Conservation (phyloP, 2,888 invertebrate genomes). For the Crioceris asparagi region DNA sequence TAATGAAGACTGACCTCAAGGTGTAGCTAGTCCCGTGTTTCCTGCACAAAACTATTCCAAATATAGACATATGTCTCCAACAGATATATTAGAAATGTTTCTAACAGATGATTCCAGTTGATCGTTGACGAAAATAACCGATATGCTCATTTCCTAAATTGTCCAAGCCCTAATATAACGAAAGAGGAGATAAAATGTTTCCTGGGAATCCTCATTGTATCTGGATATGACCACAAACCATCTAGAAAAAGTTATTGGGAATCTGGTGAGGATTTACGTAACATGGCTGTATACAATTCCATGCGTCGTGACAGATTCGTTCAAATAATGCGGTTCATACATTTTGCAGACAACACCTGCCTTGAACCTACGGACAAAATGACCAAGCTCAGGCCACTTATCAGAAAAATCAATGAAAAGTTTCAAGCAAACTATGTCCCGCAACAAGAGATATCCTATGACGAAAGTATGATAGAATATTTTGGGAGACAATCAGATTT, state of each 20-base stretch:
- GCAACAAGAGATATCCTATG: too few relatives aligned
- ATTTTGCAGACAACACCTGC: too few relatives aligned
- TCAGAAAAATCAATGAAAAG: too few relatives aligned
- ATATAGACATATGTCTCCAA: constrained; percentile 8
- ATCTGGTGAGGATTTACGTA: constrained; percentile 7
- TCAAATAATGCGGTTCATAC: constrained; percentile 7
- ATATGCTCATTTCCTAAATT: constrained; percentile 12
- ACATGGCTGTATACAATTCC: constrained; percentile 9
- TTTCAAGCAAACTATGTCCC: too few relatives aligned
- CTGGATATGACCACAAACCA: constrained; percentile 19
- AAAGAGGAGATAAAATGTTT: constrained; percentile 16
- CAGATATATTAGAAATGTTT: constrained; percentile 13
- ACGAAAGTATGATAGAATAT: too few relatives aligned
- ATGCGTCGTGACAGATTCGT: constrained; percentile 12
- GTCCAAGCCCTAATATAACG: constrained; percentile 10
- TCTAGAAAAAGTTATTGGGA: constrained; percentile 8
- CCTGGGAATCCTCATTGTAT: constrained; percentile 15
- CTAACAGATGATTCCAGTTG: constrained; percentile 9
- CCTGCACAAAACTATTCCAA: too few relatives aligned
- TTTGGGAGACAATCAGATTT: too few relatives aligned
- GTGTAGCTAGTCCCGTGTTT: too few relatives aligned
- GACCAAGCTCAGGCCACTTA: too few relatives aligned
- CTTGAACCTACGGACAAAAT: too few relatives aligned
- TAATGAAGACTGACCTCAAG: too few relatives aligned
- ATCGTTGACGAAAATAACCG: constrained; percentile 9